Conservation (phyloP, 2,888 invertebrate species). For the Stratiomys singularior region DNA sequence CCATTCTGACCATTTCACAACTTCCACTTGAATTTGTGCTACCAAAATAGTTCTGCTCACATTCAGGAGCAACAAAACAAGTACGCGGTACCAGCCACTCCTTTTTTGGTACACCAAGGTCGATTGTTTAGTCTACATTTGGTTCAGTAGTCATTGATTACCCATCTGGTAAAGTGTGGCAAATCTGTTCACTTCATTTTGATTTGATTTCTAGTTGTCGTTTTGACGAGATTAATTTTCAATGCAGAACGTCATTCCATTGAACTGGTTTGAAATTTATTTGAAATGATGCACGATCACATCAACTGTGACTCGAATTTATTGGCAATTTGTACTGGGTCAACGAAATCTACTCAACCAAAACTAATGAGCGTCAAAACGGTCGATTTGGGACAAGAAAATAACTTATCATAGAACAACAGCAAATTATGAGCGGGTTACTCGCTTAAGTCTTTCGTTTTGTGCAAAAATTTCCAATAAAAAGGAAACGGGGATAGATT, state of each 20-base stretch:
- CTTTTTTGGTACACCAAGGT: constrained; percentile 27
- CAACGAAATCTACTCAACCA: not conserved
- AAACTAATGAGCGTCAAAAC: not conserved
- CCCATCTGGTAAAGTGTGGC: not conserved
- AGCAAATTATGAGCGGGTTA: not conserved
- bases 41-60: constrained; percentile 15
- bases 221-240: not conserved
- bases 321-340: not conserved
- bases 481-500: too few species aligned
- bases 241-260: not conserved
- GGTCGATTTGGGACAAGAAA: not conserved
- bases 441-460: constrained; percentile 26
- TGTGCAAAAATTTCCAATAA: not conserved
- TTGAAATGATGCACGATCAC: not conserved
- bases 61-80: constrained; percentile 5
- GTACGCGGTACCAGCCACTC: constrained; percentile 24
- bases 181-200: not conserved
- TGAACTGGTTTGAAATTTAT: not conserved
- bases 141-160: not conserved
- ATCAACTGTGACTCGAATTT: not conserved
- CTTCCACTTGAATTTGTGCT: not conserved
- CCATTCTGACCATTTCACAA: not conserved
- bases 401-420: not conserved
- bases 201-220: not conserved
- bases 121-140: not conserved